Evolutionary conservation across 2,113 vertebrate genomes (phyloP), one percentile per base, ranked within the genome.

Genomic region (Dromiciops gliroides): DNA sequence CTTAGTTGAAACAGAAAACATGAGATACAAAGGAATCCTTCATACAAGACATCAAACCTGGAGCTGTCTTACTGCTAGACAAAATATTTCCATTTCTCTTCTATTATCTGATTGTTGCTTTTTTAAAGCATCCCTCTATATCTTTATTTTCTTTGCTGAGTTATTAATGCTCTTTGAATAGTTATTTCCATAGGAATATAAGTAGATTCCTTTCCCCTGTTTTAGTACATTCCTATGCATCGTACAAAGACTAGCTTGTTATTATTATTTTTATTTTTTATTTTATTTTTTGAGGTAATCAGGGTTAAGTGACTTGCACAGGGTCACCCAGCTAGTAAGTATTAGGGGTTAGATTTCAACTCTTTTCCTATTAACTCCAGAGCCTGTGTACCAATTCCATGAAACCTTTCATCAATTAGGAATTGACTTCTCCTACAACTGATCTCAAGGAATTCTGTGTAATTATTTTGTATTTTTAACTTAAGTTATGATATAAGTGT

Each of bases 1-100:
- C 48, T 94, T 93, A 51, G 48, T 94, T 93, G 28, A 94, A 96
- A 95, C 90, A 89, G 95, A 96, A 94, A 60, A 60, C 28, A 56
- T 52, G 26, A 56, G 53, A 56, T 56, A 56, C 26, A 60, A 60
- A 60, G 56, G 9, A 60, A 60, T 31, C 3, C 10, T 31, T 60
- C 26, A 60, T 10, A 31, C 31, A 3, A 28, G 56, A 60, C 11
- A 10, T 56, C 26, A 56, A 28, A 11, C 9, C 26, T 56, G 9
- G 28, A 56, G 26, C 31, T 60, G 26, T 56, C 26, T 60, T 28
- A 60, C 9, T 60, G 3, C 3, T 52, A 52, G 51, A 24, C 51
- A 60, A 31, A 31, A 60, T 60, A 12, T 3, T 10, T 60, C 56
- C 25, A 28, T 67, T 25, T 51, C 50, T 8, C 12, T 11, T 56